phyloP scores from a whole-genome alignment of 2,113 vertebrate species.

The Potamarius usumacintae region DNA sequence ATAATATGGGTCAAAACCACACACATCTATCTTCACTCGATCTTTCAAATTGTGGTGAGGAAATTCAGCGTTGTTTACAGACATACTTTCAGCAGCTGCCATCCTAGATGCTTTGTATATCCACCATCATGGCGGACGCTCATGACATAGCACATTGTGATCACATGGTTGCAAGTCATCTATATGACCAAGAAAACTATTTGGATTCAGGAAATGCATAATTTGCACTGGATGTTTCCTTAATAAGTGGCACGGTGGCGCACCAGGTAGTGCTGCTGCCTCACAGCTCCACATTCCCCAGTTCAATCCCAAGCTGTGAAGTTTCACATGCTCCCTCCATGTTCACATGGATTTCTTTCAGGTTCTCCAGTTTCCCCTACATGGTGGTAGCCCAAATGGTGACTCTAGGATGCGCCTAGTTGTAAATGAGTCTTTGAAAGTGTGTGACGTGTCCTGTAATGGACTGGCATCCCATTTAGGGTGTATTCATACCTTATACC shows the following conservation, averaged over 20 bases:
- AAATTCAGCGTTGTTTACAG: too few species aligned
- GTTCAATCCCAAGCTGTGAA: not conserved
- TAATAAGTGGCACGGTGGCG: not conserved
- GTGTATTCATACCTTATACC: not conserved
- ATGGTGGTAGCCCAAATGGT: not conserved
- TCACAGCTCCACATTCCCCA: not conserved
- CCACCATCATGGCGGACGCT: too few species aligned
- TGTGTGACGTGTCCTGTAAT: not conserved
- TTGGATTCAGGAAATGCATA: not conserved
- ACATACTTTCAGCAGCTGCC: too few species aligned
- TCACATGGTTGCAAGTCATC: too few species aligned
- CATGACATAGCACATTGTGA: too few species aligned
- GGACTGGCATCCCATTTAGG: not conserved
- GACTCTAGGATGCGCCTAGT: not conserved
- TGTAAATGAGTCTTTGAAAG: not conserved
- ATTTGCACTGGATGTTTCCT: not conserved
- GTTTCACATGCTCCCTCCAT: not conserved
- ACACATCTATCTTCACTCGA: too few species aligned
- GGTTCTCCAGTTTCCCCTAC: not conserved
- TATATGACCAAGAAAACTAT: not conserved
- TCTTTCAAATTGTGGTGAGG: too few species aligned
- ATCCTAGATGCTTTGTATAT: too few species aligned
- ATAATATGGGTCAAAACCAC: too few species aligned
- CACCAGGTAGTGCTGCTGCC: not conserved
- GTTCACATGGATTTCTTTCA: not conserved